These are phyloP conservation scores for Zenarchopterus dispar DNA, from an alignment of 2,797 vertebrate species.

Conservation along the genomic window DNA sequence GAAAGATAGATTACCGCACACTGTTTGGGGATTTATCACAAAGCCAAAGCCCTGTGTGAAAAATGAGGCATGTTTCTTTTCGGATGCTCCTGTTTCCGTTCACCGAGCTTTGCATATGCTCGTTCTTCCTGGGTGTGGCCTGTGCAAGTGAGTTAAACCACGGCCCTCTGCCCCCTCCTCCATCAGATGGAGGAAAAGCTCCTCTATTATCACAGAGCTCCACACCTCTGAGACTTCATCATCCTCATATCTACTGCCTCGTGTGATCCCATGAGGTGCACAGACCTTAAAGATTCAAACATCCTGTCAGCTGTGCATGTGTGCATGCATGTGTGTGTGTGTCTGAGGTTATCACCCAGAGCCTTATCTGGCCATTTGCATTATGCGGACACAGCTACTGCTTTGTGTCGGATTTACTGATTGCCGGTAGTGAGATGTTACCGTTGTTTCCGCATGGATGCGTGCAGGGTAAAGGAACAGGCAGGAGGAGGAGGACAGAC, in stretches of 20 bases:
- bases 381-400: slow-evolving; percentile 54
- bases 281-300: slow-evolving; percentile 25
- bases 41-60: slow-evolving; percentile 46
- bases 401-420: slow-evolving; percentile 62
- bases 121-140: slow-evolving; percentile 56
- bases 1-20: slow-evolving; percentile 60
- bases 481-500: slow-evolving; percentile 1
- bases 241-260: slow-evolving; percentile 63
- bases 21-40: slow-evolving; percentile 60
- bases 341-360: slow-evolving; percentile 53
- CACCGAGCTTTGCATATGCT: slow-evolving; percentile 35
- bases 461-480: slow-evolving; percentile 24
- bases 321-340: slow-evolving; percentile 4
- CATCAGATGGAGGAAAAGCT: slow-evolving; percentile 60
- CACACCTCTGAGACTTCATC: slow-evolving; percentile 62
- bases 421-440: slow-evolving; percentile 64
- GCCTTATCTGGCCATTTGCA: slow-evolving; percentile 72
- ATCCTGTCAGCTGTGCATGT: slow-evolving; percentile 14
- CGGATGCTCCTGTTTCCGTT: slow-evolving; percentile 30
- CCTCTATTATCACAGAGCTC: slow-evolving; percentile 57
- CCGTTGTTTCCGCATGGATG: slow-evolving; percentile 59
- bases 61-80: slow-evolving; percentile 56
- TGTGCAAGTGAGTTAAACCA: slow-evolving; percentile 32
- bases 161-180: slow-evolving; percentile 35
- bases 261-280: slow-evolving; percentile 21